Evolutionary conservation across 2,797 vertebrate genomes (phyloP), one percentile per base, ranked within the genome.

Genomic region (Sebastes nivosus): DNA sequence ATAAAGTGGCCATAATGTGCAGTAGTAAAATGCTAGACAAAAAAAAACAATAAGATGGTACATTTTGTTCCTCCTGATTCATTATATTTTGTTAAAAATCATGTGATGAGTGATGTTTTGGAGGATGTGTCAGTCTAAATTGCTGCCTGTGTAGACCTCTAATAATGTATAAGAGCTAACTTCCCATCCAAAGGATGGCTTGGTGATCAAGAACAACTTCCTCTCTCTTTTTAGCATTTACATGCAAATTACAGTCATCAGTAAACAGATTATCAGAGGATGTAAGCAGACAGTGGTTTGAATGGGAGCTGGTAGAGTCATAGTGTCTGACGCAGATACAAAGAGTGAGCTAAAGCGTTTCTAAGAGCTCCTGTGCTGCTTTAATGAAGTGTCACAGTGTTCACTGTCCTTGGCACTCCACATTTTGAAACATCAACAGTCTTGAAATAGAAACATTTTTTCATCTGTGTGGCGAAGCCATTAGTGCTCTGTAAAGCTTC

Each of bases 391-490:
- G 81, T 86, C 80, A 70, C 30, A 3, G 68, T 38, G 77, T 79
- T 86, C 77, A 75, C n/a, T 69, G 87, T 78, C 84, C 77, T 84
- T 80, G 75, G 69, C 67, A 52, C 84, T 59, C 18, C 63, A 76
- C 27, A 79, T 57, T 84, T 64, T 83, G 67, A 88, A 87, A 84
- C 77, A 88, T 75, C 76, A 72, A 77, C 82, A 79, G 32, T 85
- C 77, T 82, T 71, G 76, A 86, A 87, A 86, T 83, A 71, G 76
- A 87, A 89, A 86, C 77, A 60, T 82, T 85, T 91, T 80, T 67
- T 20, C 4, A 77, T 83, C 77, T 67, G 66, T 68, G 80, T 59
- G 77, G 61, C 73, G 42, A 69, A 58, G 67, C 78, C 64, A 80
- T 90, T 81, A 79, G 67, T 12, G 67, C 58, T 71, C 66, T 67